Evolutionary conservation across 2,113 vertebrate species (phyloP), one percentile per base, ranked within the genome.

Genomic region (Thamnophis sirtalis): DNA sequence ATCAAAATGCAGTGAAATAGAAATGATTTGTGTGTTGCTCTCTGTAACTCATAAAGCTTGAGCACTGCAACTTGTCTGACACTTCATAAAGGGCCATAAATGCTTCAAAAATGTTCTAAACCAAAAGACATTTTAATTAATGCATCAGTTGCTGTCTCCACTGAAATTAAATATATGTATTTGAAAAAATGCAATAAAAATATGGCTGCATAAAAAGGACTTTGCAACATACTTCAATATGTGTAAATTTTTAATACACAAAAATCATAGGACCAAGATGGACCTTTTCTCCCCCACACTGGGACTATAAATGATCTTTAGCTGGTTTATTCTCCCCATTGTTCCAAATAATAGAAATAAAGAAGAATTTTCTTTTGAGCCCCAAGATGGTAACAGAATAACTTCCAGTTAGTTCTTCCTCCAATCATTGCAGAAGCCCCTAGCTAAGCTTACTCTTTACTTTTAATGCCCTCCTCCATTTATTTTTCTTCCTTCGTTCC

Each of bases 61-160:
- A 86, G 85, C 85, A 87, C n/a, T 28, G 91, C 86, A 51, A 91
- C 49, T 60, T 87, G 21, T 87, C 86, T 91, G 49, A 49, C 68
- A 26, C 56, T 87, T 63, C 22, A 73, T 54, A 86, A 73, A 86
- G 87, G 91, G 11, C 50, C 49, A 73, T 91, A 91, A 91, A 87
- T 22, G 49, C 56, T 91, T 87, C 85, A 91, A 91, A 60, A 28
- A 86, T 87, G 86, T 56, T 68, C 63, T 56, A 68, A 87, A 88
- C 19, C 48, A 84, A 84, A 92, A 58, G 28, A 73, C 0, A 28
- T 58, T 89, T 89, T 73, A 92, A 38, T 89, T 13, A 58, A 9
- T 50, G 53, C 21, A 87, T 53, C 26, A 87, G n/a, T 73, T 87
- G 58, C 58, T 53, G 84, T 38, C 53, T 87, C 26, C 26, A 56